These are phyloP conservation scores for Macroglossus sobrinus DNA, from an alignment of 2,113 vertebrate genomes.

Conservation along the genomic window DNA sequence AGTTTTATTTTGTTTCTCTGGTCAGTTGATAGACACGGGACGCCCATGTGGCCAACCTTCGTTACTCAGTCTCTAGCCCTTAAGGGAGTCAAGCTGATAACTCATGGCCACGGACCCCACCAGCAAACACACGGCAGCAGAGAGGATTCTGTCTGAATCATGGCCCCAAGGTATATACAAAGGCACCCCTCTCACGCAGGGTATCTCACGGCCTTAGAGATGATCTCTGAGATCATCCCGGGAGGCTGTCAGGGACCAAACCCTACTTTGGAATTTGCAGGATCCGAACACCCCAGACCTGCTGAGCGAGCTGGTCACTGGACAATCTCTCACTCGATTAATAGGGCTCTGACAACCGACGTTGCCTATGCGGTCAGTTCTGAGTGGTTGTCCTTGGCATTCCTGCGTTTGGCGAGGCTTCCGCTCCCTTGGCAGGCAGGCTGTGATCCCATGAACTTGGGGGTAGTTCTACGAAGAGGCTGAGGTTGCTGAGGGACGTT, in stretches of 20 bases:
- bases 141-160: not conserved
- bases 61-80: not conserved
- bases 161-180: too few relatives aligned
- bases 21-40: not conserved
- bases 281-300: not conserved
- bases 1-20: not conserved
- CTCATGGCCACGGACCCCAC: not conserved
- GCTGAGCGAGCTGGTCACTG: not conserved
- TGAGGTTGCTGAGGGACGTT: not conserved
- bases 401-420: not conserved
- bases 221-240: too few relatives aligned
- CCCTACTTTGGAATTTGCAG: not conserved
- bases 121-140: not conserved
- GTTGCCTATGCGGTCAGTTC: not conserved
- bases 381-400: not conserved
- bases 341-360: not conserved
- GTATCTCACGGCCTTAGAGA: not conserved
- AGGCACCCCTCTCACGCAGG: too few relatives aligned
- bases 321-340: not conserved
- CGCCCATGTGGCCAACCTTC: not conserved
- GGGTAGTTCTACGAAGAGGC: not conserved
- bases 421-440: not conserved
- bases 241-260: not conserved
- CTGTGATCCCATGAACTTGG: not conserved
- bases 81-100: not conserved